Percentiles rank a stretch among this genome's conserved stretches.
phyloP scores from a whole-genome alignment of 1,140 invertebrate species.

The Drosophila burlai region DNA sequence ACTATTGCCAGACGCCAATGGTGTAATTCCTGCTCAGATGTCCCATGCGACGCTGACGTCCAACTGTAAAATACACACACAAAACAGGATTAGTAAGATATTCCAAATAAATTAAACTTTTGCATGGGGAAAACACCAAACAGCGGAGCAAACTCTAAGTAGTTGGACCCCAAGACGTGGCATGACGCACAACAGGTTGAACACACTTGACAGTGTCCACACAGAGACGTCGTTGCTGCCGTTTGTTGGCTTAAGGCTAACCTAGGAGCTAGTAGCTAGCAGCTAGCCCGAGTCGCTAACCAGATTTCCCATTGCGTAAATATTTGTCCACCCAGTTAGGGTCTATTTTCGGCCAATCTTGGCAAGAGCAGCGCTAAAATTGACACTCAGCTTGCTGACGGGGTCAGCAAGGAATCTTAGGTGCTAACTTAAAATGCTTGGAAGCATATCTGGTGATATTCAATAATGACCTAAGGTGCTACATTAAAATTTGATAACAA shows the following conservation, averaged over 20 bases:
- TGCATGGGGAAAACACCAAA: conserved; percentile 44
- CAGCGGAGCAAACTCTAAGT: conserved; percentile 27
- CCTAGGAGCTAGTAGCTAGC: conserved; percentile 6
- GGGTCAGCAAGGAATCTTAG: conserved; percentile 4
- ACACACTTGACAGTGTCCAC: conserved; percentile 22
- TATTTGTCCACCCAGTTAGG: conserved; percentile 58
- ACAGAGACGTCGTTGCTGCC: conserved; percentile 12
- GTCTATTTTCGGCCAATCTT: conserved; percentile 31
- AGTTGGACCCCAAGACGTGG: conserved; percentile 7
- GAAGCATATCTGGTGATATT: conserved; percentile 14
- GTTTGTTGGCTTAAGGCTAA: conserved; percentile 45
- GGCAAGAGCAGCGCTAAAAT: conserved; percentile 25
- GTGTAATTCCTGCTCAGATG: conserved; percentile 84
- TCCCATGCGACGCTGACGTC: conserved; percentile 84
- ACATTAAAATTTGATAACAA: neutral
- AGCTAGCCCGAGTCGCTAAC: conserved; percentile 27
- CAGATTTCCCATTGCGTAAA: conserved; percentile 26
- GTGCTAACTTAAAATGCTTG: conserved; percentile 35
- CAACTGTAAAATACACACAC: conserved; percentile 66
- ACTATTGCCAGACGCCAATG: conserved; percentile 80
- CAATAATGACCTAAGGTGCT: neutral
- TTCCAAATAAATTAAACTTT: neutral
- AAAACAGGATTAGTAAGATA: conserved; percentile 35
- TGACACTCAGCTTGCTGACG: conserved; percentile 14
- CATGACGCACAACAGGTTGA: conserved; percentile 49